Evolutionary conservation across 1,140 invertebrate genomes (phyloP).

Genomic region (Lepidurus couesii): DNA sequence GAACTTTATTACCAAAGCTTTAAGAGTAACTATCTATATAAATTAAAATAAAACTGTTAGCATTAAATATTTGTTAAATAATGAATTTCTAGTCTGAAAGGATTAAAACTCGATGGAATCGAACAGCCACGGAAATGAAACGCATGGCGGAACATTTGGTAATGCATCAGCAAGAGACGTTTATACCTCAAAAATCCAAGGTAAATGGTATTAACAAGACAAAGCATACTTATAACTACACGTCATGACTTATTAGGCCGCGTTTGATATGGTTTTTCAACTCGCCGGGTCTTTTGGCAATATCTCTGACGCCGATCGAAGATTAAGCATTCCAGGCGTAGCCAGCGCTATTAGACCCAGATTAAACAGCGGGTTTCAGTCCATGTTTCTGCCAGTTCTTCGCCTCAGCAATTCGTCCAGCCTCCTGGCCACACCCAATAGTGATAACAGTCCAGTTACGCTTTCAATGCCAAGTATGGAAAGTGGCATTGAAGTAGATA

Average conservation of each 20-base stretch:
- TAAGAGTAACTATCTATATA: constrained; percentile 36
- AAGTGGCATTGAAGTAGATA: background rate
- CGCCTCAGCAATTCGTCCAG: background rate
- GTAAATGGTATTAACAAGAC: background rate
- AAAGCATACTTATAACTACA: background rate
- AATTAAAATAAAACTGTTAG: background rate
- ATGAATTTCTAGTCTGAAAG: constrained; percentile 33
- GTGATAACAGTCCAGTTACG: background rate
- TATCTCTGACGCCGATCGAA: constrained; percentile 12
- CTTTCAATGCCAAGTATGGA: background rate
- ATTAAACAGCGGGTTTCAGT: background rate
- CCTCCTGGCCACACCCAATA: background rate
- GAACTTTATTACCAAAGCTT: constrained; percentile 44
- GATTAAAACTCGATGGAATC: constrained; percentile 31
- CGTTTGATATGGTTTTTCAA: constrained; percentile 31
- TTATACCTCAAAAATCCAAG: constrained; percentile 30
- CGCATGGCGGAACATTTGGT: constrained; percentile 14
- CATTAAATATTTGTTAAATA: background rate
- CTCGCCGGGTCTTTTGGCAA: constrained; percentile 26
- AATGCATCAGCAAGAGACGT: background rate
- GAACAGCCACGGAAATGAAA: constrained; percentile 29
- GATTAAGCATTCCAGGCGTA: constrained; percentile 25
- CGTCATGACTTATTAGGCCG: background rate
- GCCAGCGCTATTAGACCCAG: constrained; percentile 28
- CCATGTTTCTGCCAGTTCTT: constrained; percentile 6